These are phyloP conservation scores for Eupithecia abbreviata DNA, from an alignment of 2,888 invertebrate genomes.

Conservation along the genomic window DNA sequence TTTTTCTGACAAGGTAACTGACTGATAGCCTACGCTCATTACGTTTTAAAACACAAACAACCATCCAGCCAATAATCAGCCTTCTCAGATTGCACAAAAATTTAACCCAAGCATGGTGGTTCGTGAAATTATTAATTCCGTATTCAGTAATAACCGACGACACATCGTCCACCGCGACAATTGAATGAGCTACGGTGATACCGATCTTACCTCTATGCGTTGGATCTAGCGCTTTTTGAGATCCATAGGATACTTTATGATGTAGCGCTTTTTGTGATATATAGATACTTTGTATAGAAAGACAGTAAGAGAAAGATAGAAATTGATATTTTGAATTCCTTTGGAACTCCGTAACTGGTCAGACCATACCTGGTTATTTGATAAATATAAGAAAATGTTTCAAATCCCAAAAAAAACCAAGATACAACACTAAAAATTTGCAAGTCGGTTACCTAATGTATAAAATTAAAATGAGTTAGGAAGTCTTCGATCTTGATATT, in stretches of 20 bases:
- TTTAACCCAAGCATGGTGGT: slow-evolving; percentile 38
- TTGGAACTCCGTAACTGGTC: not conserved
- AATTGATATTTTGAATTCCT: not conserved
- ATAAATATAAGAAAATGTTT: no score
- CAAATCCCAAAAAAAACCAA: no score
- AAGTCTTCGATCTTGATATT: no score
- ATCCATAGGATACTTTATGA: not conserved
- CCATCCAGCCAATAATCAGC: not conserved
- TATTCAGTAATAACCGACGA: slow-evolving; percentile 77
- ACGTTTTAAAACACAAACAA: not conserved
- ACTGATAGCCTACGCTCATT: no score
- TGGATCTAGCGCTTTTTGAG: slow-evolving; percentile 13
- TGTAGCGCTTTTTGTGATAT: slow-evolving; percentile 2
- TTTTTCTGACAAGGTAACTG: no score
- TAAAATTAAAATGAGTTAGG: no score
- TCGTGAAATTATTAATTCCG: slow-evolving; percentile 77
- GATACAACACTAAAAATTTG: no score
- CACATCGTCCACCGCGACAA: slow-evolving; percentile 79
- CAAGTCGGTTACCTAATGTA: no score
- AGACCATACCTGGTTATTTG: no score
- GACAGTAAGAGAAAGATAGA: not conserved
- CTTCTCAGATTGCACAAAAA: slow-evolving; percentile 18
- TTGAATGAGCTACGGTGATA: slow-evolving; percentile 68
- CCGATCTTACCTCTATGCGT: slow-evolving; percentile 6
- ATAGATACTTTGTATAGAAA: no score